phyloP scores from a whole-genome alignment of 2,888 invertebrate species.

The Ormyrus labotus region DNA sequence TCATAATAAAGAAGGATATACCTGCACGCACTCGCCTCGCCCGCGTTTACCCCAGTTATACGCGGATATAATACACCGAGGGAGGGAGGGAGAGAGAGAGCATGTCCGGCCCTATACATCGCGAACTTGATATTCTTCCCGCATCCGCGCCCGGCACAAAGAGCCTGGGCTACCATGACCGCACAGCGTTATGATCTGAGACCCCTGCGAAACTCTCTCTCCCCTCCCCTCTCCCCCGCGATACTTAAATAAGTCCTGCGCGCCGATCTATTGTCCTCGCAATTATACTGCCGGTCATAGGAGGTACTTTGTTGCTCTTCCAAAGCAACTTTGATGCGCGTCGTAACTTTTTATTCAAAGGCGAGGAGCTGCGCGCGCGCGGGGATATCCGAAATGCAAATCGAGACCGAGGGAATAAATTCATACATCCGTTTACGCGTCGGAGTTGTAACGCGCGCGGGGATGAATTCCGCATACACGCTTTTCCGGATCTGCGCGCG shows the following conservation, averaged over 20 bases:
- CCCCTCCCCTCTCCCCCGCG: conserved; percentile 13
- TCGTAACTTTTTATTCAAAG: conserved; percentile 55
- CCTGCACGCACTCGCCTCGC: background rate
- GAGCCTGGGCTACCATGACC: conserved; percentile 58
- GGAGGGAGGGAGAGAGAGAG: conserved; percentile 10
- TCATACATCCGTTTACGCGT: conserved; percentile 53
- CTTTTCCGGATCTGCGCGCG: conserved; percentile 32
- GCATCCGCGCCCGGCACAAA: conserved; percentile 64
- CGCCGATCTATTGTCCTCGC: conserved; percentile 64
- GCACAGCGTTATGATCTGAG: conserved; percentile 63
- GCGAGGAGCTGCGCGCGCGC: background rate
- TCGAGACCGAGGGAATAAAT: conserved; percentile 46
- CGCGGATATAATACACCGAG: conserved; percentile 16
- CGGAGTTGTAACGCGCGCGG: conserved; percentile 32
- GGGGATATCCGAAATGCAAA: conserved; percentile 56
- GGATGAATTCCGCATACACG: conserved; percentile 42
- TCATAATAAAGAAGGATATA: conserved; percentile 45
- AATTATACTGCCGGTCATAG: conserved; percentile 54
- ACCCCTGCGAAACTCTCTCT: conserved; percentile 62
- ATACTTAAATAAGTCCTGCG: conserved; percentile 63
- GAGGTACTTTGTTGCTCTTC: conserved; percentile 39
- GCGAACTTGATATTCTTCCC: conserved; percentile 69
- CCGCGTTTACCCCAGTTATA: conserved; percentile 35
- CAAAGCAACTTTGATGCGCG: conserved; percentile 41
- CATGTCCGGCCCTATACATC: conserved; percentile 22